These are phyloP conservation scores for Phenganax marumi DNA, from an alignment of 92 coral and sea anemone species.

Conservation along the genomic window DNA sequence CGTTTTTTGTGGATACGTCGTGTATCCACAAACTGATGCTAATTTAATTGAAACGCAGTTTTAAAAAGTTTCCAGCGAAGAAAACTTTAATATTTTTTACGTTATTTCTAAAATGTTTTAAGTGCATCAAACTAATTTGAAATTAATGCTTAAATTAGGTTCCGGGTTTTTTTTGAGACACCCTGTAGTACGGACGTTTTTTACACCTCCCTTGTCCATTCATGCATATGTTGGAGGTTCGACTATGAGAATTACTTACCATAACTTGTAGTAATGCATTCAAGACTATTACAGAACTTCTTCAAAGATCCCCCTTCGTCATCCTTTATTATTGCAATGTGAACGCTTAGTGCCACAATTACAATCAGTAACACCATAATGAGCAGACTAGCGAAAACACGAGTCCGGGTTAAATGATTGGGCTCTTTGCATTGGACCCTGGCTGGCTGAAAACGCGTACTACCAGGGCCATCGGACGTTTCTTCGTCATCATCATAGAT, in stretches of 20 bases:
- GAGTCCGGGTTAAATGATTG: background rate
- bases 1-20: too few relatives aligned
- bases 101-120: too few relatives aligned
- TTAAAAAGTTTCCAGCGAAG: too few relatives aligned
- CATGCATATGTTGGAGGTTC: too few relatives aligned
- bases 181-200: too few relatives aligned
- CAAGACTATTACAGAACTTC: background rate
- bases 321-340: background rate
- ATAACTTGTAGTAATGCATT: slow-evolving; percentile 10
- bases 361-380: background rate
- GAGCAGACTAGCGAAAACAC: background rate
- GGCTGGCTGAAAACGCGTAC: background rate
- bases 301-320: background rate
- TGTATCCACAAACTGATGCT: too few relatives aligned
- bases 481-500: background rate
- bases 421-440: background rate
- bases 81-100: too few relatives aligned
- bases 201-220: too few relatives aligned
- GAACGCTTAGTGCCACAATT: background rate
- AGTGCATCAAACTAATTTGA: too few relatives aligned
- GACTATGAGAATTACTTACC: background rate
- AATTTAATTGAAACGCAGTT: too few relatives aligned
- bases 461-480: background rate
- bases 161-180: too few relatives aligned
- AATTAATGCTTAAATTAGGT: too few relatives aligned